These are phyloP conservation scores for Ischnura elegans DNA, from an alignment of 2,888 invertebrate species.

Conservation along the genomic window DNA sequence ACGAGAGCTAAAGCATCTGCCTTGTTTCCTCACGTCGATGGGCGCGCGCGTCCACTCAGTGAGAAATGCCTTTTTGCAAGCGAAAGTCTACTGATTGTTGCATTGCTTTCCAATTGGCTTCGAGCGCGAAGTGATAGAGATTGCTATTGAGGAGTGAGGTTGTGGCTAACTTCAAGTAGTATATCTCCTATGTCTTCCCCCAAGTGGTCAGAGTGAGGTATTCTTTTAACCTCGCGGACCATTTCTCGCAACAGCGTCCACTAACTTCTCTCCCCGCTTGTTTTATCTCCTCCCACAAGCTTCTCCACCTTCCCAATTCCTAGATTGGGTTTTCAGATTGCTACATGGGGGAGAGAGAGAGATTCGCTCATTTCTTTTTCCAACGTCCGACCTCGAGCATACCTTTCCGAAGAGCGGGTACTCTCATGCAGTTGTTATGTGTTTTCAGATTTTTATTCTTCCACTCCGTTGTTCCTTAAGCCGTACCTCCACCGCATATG, in stretches of 20 bases:
- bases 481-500: neutral
- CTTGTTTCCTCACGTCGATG: neutral
- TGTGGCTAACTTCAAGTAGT: no score
- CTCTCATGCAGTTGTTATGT: neutral
- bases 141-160: neutral
- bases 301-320: neutral
- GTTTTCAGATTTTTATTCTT: neutral
- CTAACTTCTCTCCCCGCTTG: neutral
- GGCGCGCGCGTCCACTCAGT: neutral
- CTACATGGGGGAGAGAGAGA: neutral
- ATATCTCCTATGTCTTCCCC: neutral
- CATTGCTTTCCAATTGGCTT: neutral
- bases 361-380: neutral
- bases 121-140: neutral
- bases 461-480: neutral
- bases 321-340: conserved; percentile 52
- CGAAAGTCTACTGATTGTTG: neutral
- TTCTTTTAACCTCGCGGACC: neutral
- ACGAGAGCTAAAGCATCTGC: neutral
- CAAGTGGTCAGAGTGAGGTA: neutral
- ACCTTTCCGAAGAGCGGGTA: neutral
- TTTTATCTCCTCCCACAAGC: neutral
- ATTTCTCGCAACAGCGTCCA: neutral
- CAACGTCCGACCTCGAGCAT: conserved; percentile 11
- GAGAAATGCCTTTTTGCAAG: neutral